A percentile compares a stretch with the other conserved stretches of the same genome.
Conservation (phyloP, 1,140 invertebrate species). For the Cherax destructor region DNA sequence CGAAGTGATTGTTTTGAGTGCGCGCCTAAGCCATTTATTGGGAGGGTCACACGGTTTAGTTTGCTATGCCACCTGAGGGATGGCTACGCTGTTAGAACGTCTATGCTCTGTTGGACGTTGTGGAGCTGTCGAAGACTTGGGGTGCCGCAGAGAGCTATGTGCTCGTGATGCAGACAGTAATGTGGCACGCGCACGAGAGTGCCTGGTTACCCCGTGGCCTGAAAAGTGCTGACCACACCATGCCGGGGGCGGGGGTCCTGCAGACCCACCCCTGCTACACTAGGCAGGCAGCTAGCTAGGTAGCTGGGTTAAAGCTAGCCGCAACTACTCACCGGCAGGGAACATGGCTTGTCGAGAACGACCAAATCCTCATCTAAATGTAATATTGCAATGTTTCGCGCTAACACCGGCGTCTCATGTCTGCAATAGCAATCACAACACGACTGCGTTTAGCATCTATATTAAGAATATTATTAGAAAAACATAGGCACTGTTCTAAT, state of each 20-base stretch:
- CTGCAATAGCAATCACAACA: slow-evolving; percentile 76
- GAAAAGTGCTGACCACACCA: slow-evolving; percentile 51
- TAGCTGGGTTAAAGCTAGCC: slow-evolving; percentile 34
- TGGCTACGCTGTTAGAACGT: slow-evolving; percentile 32
- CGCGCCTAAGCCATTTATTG: slow-evolving; percentile 25
- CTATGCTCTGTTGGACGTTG: slow-evolving; percentile 44
- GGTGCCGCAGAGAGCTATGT: slow-evolving; percentile 27
- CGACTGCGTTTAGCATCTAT: slow-evolving; percentile 50
- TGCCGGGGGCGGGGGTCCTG: slow-evolving; percentile 51
- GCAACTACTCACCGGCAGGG: slow-evolving; percentile 83
- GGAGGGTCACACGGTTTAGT: neutral
- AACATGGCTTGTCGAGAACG: slow-evolving; percentile 93
- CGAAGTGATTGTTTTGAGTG: neutral
- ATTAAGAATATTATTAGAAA: slow-evolving; percentile 44
- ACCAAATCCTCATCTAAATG: slow-evolving; percentile 87
- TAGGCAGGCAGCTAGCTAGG: slow-evolving; percentile 48
- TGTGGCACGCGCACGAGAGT: slow-evolving; percentile 32
- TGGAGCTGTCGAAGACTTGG: slow-evolving; percentile 16
- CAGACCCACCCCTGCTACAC: slow-evolving; percentile 41
- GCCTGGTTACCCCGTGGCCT: slow-evolving; percentile 43
- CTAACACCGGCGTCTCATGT: slow-evolving; percentile 86
- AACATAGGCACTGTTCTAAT: slow-evolving; percentile 39
- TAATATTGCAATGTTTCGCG: slow-evolving; percentile 85
- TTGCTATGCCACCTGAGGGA: slow-evolving; percentile 17
- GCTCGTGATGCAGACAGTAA: slow-evolving; percentile 18